These are phyloP conservation scores for Dynastes maya DNA, from an alignment of 2,888 invertebrate species.

Conservation along the genomic window DNA sequence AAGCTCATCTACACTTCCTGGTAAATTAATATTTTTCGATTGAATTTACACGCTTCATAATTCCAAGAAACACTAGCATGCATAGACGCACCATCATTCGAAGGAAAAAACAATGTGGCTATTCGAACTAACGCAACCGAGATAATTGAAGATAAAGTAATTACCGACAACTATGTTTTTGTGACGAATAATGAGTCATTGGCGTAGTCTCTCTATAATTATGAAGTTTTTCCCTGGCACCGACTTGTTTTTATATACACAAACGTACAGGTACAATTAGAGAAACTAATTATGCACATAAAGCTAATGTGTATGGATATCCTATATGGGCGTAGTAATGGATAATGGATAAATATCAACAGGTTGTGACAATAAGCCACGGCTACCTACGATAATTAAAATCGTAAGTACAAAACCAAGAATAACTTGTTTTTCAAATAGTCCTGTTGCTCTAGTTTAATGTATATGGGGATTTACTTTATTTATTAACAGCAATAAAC, in stretches of 20 bases:
- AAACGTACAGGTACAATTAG: neutral
- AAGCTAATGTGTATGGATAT: neutral
- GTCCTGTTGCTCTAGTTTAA: neutral
- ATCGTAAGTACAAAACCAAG: neutral
- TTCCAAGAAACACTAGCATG: too few relatives aligned
- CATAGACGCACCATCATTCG: too few relatives aligned
- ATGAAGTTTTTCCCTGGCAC: neutral
- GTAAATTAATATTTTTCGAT: too few relatives aligned
- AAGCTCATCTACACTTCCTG: too few relatives aligned
- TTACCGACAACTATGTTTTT: neutral
- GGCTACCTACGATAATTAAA: neutral
- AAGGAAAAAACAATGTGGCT: neutral
- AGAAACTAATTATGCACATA: constrained; percentile 1
- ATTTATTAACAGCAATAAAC: neutral
- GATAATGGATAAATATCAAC: constrained; percentile 6
- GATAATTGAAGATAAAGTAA: constrained; percentile 11
- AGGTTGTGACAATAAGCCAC: neutral
- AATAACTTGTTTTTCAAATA: neutral
- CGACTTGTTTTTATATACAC: too few relatives aligned
- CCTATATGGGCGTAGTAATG: neutral
- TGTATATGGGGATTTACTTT: neutral
- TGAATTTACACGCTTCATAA: too few relatives aligned
- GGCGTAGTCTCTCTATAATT: neutral
- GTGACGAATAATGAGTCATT: neutral
- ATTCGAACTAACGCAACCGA: neutral